Base-by-base conservation (phyloP, 2,113 vertebrate species). In the Anguilla rostrata region DNA sequence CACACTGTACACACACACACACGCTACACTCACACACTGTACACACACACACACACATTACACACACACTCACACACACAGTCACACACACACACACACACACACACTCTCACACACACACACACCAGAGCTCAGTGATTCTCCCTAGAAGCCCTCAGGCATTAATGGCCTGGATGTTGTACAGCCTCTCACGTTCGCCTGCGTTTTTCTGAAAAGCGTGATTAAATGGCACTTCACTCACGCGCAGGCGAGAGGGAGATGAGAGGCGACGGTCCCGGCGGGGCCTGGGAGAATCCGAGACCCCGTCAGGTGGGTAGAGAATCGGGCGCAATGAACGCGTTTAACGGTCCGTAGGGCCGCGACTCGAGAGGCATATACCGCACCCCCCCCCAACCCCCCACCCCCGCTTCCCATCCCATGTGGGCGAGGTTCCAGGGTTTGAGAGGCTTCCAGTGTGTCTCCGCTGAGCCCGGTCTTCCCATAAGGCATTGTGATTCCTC, bases 201-300 rank as follows among this genome's bases (percentile, higher is more conserved):
- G 60, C 22, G 0, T 66, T 66, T 66, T 66, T 34, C 34, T 34
- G 0, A 66, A 20, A 3, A 20, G 26, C 60, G 22, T 63, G 16
- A 26, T 63, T 63, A 63, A 20, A 63, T 63, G 18, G 4, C 18
- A 63, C 60, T 63, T 20, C 60, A 63, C 22, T 26, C 60, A 26
- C 22, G 20, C 60, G 26, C 60, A 86, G 39, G 78, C 41, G 43
- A 87, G 90, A 91, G 91, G 90, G 90, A 90, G 88, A 90, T 90
- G 87, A 87, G 88, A 84, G 87, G 86, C 91, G 91, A 53, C 14
- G 49, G 12, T 34, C 49, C 12, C 7, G 0, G 49, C 2, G 49
- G 0, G 49, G 49, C 49, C 49, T 53, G 49, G 49, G 49, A 34
- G 2, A 9, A 5, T 0, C 43, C 9, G 43, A 53, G 49, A 12